Percentiles rank a stretch among this genome's conserved stretches.
Conservation (phyloP, 2,888 invertebrate species). For the Gastracanthus pulcherrimus region DNA sequence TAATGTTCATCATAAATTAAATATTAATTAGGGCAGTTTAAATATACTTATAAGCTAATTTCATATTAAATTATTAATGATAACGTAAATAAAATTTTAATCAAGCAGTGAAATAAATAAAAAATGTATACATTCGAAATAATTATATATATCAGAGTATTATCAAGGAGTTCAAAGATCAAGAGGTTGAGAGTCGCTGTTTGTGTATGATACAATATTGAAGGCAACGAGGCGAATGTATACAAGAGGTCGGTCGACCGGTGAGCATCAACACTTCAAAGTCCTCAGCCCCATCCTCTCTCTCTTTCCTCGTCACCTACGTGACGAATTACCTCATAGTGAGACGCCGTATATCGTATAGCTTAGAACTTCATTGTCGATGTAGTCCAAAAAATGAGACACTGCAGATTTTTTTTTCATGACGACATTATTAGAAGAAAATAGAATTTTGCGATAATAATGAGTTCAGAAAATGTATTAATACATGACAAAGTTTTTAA, state of each 20-base stretch:
- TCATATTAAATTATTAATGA: too few species aligned
- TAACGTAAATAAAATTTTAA: too few species aligned
- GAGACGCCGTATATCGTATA: conserved; percentile 36
- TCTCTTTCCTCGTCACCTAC: conserved; percentile 45
- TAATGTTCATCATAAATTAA: too few species aligned
- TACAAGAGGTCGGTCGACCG: conserved; percentile 51
- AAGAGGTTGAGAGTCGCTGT: neutral
- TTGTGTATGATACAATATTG: conserved; percentile 33
- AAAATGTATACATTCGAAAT: too few species aligned
- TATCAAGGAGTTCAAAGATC: neutral
- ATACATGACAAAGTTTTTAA: neutral
- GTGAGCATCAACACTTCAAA: conserved; percentile 65
- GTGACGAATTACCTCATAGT: conserved; percentile 49
- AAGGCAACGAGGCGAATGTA: neutral
- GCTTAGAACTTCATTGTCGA: conserved; percentile 6
- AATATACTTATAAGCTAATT: too few species aligned
- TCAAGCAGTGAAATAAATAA: too few species aligned
- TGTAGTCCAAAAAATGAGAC: neutral
- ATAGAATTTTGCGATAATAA: neutral
- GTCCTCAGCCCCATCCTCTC: conserved; percentile 24
- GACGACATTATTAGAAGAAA: neutral
- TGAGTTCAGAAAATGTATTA: neutral
- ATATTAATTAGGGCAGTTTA: too few species aligned
- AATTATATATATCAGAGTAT: neutral
- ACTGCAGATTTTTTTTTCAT: neutral